Conservation (phyloP, 1,140 invertebrate species). For the Lucilia sericata region DNA sequence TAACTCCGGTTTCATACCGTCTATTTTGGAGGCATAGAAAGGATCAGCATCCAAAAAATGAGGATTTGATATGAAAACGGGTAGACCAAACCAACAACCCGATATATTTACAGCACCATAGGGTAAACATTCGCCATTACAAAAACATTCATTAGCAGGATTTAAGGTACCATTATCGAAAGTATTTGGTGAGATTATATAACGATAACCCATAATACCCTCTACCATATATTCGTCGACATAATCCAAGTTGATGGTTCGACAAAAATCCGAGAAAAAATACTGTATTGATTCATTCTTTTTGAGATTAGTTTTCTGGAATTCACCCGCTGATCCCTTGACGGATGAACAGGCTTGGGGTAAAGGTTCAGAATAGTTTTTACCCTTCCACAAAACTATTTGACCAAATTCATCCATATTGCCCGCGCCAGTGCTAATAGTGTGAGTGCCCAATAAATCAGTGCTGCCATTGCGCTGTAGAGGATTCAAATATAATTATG, state of each 20-base stretch:
- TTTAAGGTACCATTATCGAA: slow-evolving; percentile 74
- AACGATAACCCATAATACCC: slow-evolving; percentile 72
- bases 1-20: slow-evolving; percentile 78
- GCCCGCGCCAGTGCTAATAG: slow-evolving; percentile 75
- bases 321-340: slow-evolving; percentile 79
- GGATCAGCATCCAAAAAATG: slow-evolving; percentile 87
- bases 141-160: slow-evolving; percentile 76
- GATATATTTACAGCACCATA: slow-evolving; percentile 77
- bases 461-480: slow-evolving; percentile 77
- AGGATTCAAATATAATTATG: background rate
- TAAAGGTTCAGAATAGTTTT: slow-evolving; percentile 71
- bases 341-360: slow-evolving; percentile 70
- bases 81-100: slow-evolving; percentile 77
- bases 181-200: slow-evolving; percentile 69
- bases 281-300: slow-evolving; percentile 72
- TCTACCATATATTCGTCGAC: slow-evolving; percentile 68
- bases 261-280: slow-evolving; percentile 78
- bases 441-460: slow-evolving; percentile 76
- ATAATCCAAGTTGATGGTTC: slow-evolving; percentile 72
- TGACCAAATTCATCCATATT: slow-evolving; percentile 74
- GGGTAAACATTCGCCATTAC: slow-evolving; percentile 75
- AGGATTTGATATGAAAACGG: slow-evolving; percentile 84
- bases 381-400: slow-evolving; percentile 77
- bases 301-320: slow-evolving; percentile 74
- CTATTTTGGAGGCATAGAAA: slow-evolving; percentile 73